phyloP scores from a whole-genome alignment of 2,113 vertebrate genomes.

The Osmerus mordax region DNA sequence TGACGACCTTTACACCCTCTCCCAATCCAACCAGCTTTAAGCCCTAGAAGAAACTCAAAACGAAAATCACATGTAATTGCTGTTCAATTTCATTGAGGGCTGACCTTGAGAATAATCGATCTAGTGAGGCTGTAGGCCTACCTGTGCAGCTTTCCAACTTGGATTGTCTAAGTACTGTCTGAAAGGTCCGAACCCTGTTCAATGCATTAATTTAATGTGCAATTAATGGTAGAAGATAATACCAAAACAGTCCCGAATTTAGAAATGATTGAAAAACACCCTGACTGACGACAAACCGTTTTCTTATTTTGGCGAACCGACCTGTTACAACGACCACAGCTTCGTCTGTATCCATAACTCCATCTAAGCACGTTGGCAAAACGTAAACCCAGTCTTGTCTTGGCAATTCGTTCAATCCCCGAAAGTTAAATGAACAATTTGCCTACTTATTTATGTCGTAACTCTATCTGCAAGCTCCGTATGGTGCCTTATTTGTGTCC shows the following conservation, averaged over 20 bases:
- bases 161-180: conserved; percentile 77
- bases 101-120: neutral
- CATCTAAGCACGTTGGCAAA: neutral
- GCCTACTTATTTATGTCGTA: neutral
- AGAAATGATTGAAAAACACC: neutral
- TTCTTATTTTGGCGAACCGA: conserved; percentile 18
- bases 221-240: neutral
- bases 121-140: conserved; percentile 40
- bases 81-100: too few relatives aligned
- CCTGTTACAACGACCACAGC: conserved; percentile 55
- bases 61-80: too few relatives aligned
- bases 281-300: too few relatives aligned
- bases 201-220: conserved; percentile 14
- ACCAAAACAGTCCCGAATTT: neutral
- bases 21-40: conserved; percentile 74
- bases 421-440: neutral
- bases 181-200: conserved; percentile 81
- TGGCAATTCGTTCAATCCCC: neutral
- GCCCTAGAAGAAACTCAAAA: conserved; percentile 53
- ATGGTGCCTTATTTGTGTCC: neutral
- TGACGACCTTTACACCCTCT: conserved; percentile 48
- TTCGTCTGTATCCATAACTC: neutral
- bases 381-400: neutral
- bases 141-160: conserved; percentile 85
- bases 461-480: neutral